phyloP scores from a whole-genome alignment of 1,140 invertebrate species.

The Bombus confusus region DNA sequence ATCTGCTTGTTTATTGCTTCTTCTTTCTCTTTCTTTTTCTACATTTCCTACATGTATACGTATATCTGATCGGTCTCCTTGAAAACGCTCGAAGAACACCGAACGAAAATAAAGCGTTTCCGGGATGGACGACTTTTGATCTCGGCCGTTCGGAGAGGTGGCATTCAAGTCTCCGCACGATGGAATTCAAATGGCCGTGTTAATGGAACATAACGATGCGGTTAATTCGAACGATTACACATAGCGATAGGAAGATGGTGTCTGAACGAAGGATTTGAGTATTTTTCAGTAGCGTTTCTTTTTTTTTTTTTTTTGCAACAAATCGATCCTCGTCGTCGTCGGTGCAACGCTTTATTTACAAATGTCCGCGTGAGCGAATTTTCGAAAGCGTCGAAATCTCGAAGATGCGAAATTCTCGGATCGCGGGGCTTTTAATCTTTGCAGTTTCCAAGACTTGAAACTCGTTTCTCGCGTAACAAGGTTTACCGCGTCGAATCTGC shows the following conservation, averaged over 20 bases:
- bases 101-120: slow-evolving; percentile 16
- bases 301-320: not conserved
- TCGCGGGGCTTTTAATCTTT: fast-evolving
- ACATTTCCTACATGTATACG: too few relatives aligned
- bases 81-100: not conserved
- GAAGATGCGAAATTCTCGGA: not conserved
- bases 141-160: not conserved
- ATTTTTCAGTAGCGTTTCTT: not conserved
- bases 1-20: not conserved
- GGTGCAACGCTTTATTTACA: too few relatives aligned
- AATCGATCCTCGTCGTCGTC: too few relatives aligned
- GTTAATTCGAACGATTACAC: not conserved
- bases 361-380: too few relatives aligned
- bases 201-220: not conserved
- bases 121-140: slow-evolving; percentile 3
- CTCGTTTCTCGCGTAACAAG: too few relatives aligned
- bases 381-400: not conserved
- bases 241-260: not conserved
- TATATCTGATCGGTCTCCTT: not conserved
- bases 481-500: not conserved
- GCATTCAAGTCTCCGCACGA: not conserved
- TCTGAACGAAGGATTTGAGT: too few relatives aligned
- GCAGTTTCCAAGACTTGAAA: fast-evolving
- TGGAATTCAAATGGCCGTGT: not conserved
- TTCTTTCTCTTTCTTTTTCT: not conserved